A percentile compares a stretch with the other conserved stretches of the same genome.
Evolutionary conservation across 1,140 invertebrate genomes (phyloP).

Genomic region (Aphaenogaster floridana): DNA sequence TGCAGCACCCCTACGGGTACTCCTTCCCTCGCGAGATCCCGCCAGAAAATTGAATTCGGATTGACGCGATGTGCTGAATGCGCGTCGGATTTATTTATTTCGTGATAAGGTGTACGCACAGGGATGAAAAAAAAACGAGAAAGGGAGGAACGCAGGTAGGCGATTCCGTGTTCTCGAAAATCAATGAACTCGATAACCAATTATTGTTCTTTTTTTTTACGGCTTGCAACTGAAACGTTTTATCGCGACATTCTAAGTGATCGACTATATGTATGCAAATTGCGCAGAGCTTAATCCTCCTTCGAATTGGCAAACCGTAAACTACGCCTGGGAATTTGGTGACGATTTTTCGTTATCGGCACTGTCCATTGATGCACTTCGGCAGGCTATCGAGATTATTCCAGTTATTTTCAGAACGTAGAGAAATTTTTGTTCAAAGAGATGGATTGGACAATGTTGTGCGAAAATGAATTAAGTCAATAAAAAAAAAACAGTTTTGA

Average conservation of each 20-base stretch:
- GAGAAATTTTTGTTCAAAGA: slow-evolving; percentile 22
- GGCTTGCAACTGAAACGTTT: slow-evolving; percentile 56
- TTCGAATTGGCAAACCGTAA: slow-evolving; percentile 76
- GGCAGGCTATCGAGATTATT: slow-evolving; percentile 56
- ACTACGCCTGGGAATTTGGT: slow-evolving; percentile 78
- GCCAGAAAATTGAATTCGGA: slow-evolving; percentile 74
- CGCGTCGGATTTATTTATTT: slow-evolving; percentile 73
- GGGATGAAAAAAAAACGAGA: slow-evolving; percentile 11
- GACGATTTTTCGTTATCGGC: slow-evolving; percentile 70
- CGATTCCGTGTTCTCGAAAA: slow-evolving; percentile 52
- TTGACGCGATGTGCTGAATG: slow-evolving; percentile 64
- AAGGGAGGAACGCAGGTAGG: background rate
- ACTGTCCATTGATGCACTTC: slow-evolving; percentile 8
- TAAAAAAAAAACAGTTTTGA: background rate
- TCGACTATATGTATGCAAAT: slow-evolving; percentile 82
- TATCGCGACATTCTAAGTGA: slow-evolving; percentile 53
- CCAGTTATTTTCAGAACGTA: slow-evolving; percentile 25
- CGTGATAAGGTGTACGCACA: slow-evolving; percentile 28
- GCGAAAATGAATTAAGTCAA: slow-evolving; percentile 6
- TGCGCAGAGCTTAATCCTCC: slow-evolving; percentile 67
- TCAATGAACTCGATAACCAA: slow-evolving; percentile 81
- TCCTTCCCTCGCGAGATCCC: slow-evolving; percentile 51
- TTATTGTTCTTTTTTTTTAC: slow-evolving; percentile 74
- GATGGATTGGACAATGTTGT: slow-evolving; percentile 20
- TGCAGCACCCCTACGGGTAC: slow-evolving; percentile 51